phyloP scores from a whole-genome alignment of 64 coral and sea anemone genomes.

The Porites australiensis region DNA sequence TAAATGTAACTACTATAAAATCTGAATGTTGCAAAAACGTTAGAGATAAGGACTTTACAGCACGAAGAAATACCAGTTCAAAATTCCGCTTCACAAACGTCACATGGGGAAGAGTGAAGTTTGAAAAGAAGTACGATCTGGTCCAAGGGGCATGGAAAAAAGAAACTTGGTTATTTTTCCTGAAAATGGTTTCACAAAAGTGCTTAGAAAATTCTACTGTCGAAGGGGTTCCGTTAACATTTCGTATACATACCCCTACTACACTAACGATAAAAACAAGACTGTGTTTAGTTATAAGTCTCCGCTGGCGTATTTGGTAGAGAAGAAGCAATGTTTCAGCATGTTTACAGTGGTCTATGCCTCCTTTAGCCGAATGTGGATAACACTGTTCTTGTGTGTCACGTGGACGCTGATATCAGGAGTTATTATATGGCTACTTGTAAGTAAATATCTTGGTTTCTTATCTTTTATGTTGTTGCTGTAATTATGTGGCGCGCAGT shows the following conservation, averaged over 20 bases:
- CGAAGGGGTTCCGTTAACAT: not conserved
- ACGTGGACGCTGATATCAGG: constrained; percentile 14
- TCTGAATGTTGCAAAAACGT: not conserved
- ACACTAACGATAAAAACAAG: not conserved
- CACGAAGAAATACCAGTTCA: too few relatives aligned
- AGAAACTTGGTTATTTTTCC: not conserved
- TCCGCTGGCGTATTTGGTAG: not conserved
- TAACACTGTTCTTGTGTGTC: not conserved
- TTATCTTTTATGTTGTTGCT: too few relatives aligned
- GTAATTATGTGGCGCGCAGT: too few relatives aligned
- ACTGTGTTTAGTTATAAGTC: not conserved
- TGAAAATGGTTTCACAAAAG: not conserved
- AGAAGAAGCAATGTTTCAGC: not conserved
- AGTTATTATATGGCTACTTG: constrained; percentile 40
- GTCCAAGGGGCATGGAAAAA: not conserved
- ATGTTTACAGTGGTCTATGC: not conserved
- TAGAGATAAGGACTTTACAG: not conserved
- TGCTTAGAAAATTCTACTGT: not conserved
- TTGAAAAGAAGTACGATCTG: not conserved
- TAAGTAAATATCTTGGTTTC: not conserved
- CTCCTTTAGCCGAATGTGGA: not conserved
- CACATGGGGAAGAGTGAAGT: not conserved
- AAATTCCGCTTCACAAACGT: not conserved
- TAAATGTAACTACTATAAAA: not conserved
- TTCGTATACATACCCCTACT: not conserved